phyloP scores from a whole-genome alignment of 37 sponge, comb jelly and placozoan species.

The Agelas oroides region DNA sequence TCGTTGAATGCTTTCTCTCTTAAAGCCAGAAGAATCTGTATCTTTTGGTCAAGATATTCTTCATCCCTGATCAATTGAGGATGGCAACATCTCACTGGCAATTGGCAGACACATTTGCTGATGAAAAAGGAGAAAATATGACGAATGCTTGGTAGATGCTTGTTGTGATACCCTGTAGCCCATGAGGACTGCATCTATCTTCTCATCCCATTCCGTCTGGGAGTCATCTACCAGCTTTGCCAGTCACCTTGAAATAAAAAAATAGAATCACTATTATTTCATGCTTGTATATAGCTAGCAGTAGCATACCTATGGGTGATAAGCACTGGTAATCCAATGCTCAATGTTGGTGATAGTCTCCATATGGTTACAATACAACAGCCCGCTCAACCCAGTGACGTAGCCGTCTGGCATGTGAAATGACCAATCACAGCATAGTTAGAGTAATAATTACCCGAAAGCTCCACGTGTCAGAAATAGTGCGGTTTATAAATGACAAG shows the following conservation, averaged over 20 bases:
- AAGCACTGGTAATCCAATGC: slow-evolving; percentile 47
- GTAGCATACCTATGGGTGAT: slow-evolving; percentile 24
- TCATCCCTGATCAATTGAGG: not conserved
- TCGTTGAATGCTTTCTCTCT: slow-evolving; percentile 9
- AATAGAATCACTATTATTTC: too few relatives aligned
- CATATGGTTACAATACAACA: too few relatives aligned
- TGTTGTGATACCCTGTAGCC: slow-evolving; percentile 22
- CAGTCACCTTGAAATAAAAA: not conserved
- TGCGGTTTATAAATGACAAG: too few relatives aligned
- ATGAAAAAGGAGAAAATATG: slow-evolving; percentile 37
- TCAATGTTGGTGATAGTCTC: slow-evolving; percentile 18
- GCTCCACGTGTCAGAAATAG: too few relatives aligned
- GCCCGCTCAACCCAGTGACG: too few relatives aligned
- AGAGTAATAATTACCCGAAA: too few relatives aligned
- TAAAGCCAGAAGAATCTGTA: not conserved
- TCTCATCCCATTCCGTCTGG: slow-evolving; percentile 22
- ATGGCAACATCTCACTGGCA: slow-evolving; percentile 13
- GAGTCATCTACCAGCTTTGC: slow-evolving; percentile 12
- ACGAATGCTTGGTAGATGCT: slow-evolving; percentile 16
- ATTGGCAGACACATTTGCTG: slow-evolving; percentile 43
- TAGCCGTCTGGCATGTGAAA: too few relatives aligned
- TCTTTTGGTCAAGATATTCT: slow-evolving; percentile 3
- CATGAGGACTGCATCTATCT: slow-evolving; percentile 39
- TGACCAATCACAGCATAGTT: too few relatives aligned
- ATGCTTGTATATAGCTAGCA: too few relatives aligned